A percentile compares a stretch with the other conserved stretches of the same genome.
phyloP scores from a whole-genome alignment of 2,113 vertebrate species.

The Lutjanus erythropterus region DNA sequence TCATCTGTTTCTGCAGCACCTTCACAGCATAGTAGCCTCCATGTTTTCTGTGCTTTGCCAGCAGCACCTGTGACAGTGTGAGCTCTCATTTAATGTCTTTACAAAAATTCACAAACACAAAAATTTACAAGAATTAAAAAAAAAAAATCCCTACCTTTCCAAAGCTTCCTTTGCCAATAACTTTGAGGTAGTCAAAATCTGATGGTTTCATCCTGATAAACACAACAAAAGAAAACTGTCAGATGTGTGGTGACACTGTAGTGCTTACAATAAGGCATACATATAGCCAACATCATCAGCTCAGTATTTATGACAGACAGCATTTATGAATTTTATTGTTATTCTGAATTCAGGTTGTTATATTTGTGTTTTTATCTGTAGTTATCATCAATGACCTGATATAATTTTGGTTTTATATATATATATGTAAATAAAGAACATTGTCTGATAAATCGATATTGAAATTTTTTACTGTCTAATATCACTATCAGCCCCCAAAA shows the following conservation, averaged over 20 bases:
- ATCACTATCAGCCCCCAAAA: too few relatives aligned
- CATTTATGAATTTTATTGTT: too few relatives aligned
- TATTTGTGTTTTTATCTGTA: too few relatives aligned
- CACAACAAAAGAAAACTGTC: not conserved
- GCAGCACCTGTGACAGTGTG: constrained; percentile 79
- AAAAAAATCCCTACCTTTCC: constrained; percentile 78
- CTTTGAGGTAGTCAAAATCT: constrained; percentile 87
- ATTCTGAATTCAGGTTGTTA: too few relatives aligned
- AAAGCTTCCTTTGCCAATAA: constrained; percentile 88
- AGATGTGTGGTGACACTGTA: not conserved
- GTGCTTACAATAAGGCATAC: not conserved
- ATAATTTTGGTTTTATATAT: too few relatives aligned
- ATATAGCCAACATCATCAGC: too few relatives aligned
- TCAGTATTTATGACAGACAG: too few relatives aligned
- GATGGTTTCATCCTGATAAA: constrained; percentile 81
- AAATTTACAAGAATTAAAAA: not conserved
- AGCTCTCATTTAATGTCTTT: not conserved
- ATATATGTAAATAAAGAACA: too few relatives aligned
- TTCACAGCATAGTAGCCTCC: constrained; percentile 84
- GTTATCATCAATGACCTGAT: too few relatives aligned
- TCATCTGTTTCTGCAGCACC: constrained; percentile 83
- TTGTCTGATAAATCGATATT: too few relatives aligned
- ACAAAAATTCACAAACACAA: not conserved
- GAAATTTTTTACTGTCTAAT: too few relatives aligned
- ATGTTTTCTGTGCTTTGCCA: constrained; percentile 82